Conservation (phyloP, 2,113 vertebrate species). For the Castor canadensis region DNA sequence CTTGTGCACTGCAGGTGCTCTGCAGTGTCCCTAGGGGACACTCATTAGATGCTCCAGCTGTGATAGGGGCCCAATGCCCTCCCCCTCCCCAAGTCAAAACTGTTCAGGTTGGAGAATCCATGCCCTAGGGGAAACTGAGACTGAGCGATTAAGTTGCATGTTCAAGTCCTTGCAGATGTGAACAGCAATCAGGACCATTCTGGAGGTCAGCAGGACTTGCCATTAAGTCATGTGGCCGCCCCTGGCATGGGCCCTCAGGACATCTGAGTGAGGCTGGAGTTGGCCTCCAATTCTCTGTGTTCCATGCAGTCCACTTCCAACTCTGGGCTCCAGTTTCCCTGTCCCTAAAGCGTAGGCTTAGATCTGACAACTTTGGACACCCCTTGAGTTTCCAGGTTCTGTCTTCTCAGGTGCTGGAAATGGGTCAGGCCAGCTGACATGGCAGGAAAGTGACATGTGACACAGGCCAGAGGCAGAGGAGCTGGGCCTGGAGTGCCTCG, state of each 20-base stretch:
- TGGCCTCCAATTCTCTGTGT: neutral
- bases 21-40: neutral
- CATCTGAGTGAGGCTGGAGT: neutral
- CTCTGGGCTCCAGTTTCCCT: neutral
- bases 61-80: neutral
- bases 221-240: neutral
- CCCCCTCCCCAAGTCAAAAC: neutral
- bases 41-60: neutral
- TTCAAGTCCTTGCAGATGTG: neutral
- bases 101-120: neutral
- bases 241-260: neutral
- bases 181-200: neutral
- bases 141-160: neutral
- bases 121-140: neutral
- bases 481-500: neutral
- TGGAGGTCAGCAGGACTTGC: neutral
- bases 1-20: neutral
- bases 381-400: neutral
- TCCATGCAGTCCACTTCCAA: neutral
- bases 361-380: neutral
- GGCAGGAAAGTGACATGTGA: neutral
- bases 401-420: neutral
- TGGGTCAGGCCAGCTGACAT: neutral
- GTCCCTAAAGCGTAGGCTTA: neutral
- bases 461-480: neutral